Conservation (phyloP, 2,888 invertebrate species). For the Parelbella ahira region DNA sequence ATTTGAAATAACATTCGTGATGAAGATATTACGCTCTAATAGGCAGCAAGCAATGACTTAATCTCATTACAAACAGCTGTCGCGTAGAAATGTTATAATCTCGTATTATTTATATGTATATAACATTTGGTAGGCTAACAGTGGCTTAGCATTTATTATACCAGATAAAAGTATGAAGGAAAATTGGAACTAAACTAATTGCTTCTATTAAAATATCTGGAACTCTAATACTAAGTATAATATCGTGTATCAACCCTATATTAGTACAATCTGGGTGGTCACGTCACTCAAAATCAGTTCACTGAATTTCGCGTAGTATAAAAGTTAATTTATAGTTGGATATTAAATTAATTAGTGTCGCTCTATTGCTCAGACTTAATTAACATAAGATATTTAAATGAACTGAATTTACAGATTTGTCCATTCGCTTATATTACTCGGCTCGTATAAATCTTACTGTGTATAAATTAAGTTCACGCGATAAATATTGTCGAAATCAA, state of each 20-base stretch:
- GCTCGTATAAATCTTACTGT: slow-evolving; percentile 1
- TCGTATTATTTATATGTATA: no score
- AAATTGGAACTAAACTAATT: no score
- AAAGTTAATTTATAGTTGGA: slow-evolving; percentile 1
- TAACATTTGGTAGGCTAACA: no score
- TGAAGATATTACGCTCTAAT: slow-evolving; percentile 41
- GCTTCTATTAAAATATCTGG: no score
- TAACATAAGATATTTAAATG: no score
- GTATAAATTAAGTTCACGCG: slow-evolving; percentile 20
- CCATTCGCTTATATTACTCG: no score
- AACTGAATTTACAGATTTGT: no score
- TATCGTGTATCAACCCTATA: no score
- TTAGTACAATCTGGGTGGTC: slow-evolving; percentile 5
- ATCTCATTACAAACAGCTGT: slow-evolving; percentile 13
- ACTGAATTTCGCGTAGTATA: slow-evolving; percentile 1
- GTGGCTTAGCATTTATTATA: no score
- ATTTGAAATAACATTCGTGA: slow-evolving; percentile 40
- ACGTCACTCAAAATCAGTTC: not conserved
- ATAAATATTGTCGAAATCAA: slow-evolving; percentile 26
- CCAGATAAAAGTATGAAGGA: no score
- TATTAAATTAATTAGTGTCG: not conserved
- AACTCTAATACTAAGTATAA: no score
- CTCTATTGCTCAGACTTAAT: no score
- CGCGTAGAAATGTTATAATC: not conserved
- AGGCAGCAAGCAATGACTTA: slow-evolving; percentile 15